Evolutionary conservation across 2,888 invertebrate genomes (phyloP), one percentile per base, ranked within the genome.

Genomic region (Spodoptera picta): DNA sequence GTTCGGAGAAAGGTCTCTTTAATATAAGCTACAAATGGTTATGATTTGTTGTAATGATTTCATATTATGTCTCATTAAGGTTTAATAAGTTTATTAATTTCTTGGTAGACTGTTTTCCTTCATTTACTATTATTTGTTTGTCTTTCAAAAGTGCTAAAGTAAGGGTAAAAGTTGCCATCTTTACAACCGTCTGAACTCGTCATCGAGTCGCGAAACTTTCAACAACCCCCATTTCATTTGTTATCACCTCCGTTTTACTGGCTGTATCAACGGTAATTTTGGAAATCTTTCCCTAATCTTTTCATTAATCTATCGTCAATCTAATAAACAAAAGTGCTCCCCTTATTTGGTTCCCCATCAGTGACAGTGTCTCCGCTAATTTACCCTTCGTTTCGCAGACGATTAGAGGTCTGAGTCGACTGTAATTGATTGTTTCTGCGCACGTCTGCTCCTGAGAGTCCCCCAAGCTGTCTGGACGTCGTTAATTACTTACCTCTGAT

Each of bases 321-420:
- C 41, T 45, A 36, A 65, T 64, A 61, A 67, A 75, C 65, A 69
- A 66, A 49, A 59, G 43, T 65, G 47, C 51, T 60, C 50, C 61
- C 62, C 67, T 57, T 59, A 55, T 50, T 61, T 12, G 31, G 61
- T 66, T 50, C 65, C 65, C 82, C 61, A 85, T 87, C 83, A 85
- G 76, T 74, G 77, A 66, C 88, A 86, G 84, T 81, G 87, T 86
- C 87, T 80, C 74, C 69, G 78, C 83, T 83, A 82, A 88, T 87
- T 82, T 67, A 69, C 54, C 69, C 58, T 55, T 74, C 75, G 65
- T 80, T 84, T 83, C 75, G 70, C 83, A 79, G 77, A 74, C 88
- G 81, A 88, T 89, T 88, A 85, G 77, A 54, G 56, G 55, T 62
- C 45, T 48, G 58, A 50, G 64, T 75, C 77, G 62, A 73, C 81